Percentiles rank a stretch among this genome's conserved stretches.
Conservation (phyloP, 1,140 invertebrate species). For the Proctacanthus coquilletti region DNA sequence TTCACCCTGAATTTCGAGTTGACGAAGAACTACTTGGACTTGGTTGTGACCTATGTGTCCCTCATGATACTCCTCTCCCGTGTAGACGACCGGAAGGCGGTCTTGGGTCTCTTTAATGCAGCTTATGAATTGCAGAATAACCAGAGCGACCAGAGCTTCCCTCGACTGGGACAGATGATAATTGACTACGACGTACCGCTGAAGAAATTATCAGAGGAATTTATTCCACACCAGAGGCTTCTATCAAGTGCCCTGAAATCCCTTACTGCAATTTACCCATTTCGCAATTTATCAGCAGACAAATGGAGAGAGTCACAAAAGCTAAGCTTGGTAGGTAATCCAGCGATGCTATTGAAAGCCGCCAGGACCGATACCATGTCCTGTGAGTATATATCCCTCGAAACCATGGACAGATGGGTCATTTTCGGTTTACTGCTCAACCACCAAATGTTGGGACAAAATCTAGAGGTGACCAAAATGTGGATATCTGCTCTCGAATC, state of each 20-base stretch:
- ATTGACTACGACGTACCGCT: constrained; percentile 93
- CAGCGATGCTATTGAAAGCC: constrained; percentile 81
- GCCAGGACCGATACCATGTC: constrained; percentile 90
- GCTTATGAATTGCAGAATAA: constrained; percentile 93
- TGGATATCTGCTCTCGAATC: constrained; percentile 85
- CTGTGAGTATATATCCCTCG: constrained; percentile 91
- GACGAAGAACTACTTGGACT: constrained; percentile 88
- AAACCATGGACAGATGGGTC: constrained; percentile 92
- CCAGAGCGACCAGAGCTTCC: constrained; percentile 83
- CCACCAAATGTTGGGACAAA: constrained; percentile 59
- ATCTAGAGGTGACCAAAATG: constrained; percentile 70
- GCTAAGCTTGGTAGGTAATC: constrained; percentile 84
- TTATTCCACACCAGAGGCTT: constrained; percentile 84
- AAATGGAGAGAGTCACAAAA: constrained; percentile 88
- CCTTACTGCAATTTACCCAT: constrained; percentile 70
- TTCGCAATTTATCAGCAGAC: constrained; percentile 83
- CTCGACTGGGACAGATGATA: constrained; percentile 89
- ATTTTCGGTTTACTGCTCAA: constrained; percentile 87
- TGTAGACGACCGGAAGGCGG: constrained; percentile 94
- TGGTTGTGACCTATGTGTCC: constrained; percentile 85
- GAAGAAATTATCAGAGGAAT: constrained; percentile 94
- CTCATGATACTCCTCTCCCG: constrained; percentile 92
- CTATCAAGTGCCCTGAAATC: constrained; percentile 75
- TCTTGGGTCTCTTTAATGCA: constrained; percentile 91
- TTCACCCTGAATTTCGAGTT: constrained; percentile 93